phyloP scores from a whole-genome alignment of 2,113 vertebrate species.

The Muntiacus reevesi region DNA sequence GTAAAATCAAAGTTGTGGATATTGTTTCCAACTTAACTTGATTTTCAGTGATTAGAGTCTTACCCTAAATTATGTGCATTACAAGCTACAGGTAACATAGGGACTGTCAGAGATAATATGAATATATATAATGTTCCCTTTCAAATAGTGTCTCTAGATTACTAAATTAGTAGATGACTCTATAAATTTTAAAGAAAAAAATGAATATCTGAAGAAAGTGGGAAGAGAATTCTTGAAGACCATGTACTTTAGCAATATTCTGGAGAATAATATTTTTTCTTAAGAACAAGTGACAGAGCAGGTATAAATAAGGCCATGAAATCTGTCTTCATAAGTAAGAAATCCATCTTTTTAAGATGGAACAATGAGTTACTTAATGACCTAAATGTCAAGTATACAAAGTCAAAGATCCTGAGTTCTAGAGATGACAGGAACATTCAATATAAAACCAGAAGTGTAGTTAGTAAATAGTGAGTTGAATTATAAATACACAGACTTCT shows the following conservation, averaged over 20 bases:
- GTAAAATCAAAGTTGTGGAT: not conserved
- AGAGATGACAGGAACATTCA: not conserved
- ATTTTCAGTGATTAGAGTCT: not conserved
- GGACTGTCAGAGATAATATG: not conserved
- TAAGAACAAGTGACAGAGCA: not conserved
- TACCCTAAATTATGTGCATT: not conserved
- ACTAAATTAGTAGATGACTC: not conserved
- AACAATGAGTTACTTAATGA: not conserved
- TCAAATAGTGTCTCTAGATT: not conserved
- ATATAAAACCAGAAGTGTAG: not conserved
- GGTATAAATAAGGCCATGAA: not conserved
- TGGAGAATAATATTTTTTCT: not conserved
- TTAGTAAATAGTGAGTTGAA: not conserved
- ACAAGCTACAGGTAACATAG: not conserved
- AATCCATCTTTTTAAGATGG: not conserved
- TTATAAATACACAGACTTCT: not conserved
- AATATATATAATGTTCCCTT: not conserved
- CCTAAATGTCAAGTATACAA: not conserved
- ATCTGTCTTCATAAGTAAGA: not conserved
- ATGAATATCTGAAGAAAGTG: not conserved
- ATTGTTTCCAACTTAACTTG: not conserved
- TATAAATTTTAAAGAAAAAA: not conserved
- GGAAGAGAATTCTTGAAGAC: not conserved
- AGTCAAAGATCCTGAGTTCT: not conserved
- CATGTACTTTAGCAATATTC: not conserved